These are phyloP conservation scores for Paedocypris micromegethes DNA, from an alignment of 2,797 vertebrate genomes.

Conservation along the genomic window DNA sequence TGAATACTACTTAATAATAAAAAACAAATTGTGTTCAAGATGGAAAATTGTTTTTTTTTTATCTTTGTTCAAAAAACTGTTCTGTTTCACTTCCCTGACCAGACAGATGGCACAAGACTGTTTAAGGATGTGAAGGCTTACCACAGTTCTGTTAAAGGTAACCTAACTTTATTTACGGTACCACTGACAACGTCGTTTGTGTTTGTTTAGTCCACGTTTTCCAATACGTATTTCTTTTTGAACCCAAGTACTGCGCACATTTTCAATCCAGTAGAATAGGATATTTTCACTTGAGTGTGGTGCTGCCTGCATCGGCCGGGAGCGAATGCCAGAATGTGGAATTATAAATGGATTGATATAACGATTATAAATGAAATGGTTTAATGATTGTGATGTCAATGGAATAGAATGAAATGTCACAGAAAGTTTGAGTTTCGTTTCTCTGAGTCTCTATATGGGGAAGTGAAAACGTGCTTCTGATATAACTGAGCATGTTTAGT, in stretches of 20 bases:
- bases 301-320: no score
- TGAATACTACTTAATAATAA: not conserved
- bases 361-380: no score
- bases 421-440: conserved; percentile 21
- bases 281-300: no score
- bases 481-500: conserved; percentile 41
- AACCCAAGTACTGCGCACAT: no score
- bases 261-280: no score
- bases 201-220: no score
- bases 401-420: not conserved
- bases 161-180: not conserved
- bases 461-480: conserved; percentile 55
- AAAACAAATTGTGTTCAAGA: not conserved
- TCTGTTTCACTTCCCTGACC: conserved; percentile 39
- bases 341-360: no score
- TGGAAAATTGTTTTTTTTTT: not conserved
- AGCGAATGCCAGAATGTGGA: no score
- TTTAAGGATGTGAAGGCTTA: conserved; percentile 85
- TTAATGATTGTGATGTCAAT: no score
- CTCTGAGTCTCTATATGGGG: conserved; percentile 26
- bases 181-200: no score
- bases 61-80: no score
- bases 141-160: conserved; percentile 82
- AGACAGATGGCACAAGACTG: conserved; percentile 79
- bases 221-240: no score